These are phyloP conservation scores for Sprattus sprattus DNA, from an alignment of 2,113 vertebrate species.

Conservation along the genomic window DNA sequence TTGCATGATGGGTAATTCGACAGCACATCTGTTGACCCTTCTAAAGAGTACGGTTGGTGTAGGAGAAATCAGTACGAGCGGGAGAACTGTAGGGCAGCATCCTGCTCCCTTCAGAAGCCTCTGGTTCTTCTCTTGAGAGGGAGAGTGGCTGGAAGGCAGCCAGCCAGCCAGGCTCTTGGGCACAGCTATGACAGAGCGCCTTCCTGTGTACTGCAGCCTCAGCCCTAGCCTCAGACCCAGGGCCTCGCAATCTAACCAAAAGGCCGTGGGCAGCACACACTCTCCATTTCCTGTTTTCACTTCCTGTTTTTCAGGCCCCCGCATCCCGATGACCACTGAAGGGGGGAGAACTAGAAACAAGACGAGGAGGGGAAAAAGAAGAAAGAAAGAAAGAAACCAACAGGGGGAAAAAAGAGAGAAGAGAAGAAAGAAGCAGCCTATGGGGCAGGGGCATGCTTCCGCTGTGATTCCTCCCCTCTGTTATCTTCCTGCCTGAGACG, in stretches of 20 bases:
- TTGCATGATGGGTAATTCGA: too few relatives aligned
- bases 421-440: conserved; percentile 42
- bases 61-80: neutral
- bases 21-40: neutral
- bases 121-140: neutral
- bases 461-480: conserved; percentile 62
- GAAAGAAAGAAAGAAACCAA: conserved; percentile 15
- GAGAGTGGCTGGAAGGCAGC: conserved; percentile 41
- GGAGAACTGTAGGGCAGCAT: neutral
- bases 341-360: neutral
- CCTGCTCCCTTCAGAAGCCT: neutral
- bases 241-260: conserved; percentile 60
- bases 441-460: conserved; percentile 64
- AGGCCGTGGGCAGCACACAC: conserved; percentile 66
- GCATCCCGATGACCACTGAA: conserved; percentile 51
- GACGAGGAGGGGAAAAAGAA: conserved; percentile 33
- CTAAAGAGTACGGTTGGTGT: neutral
- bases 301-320: conserved; percentile 76
- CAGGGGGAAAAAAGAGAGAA: neutral
- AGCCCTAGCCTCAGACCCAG: neutral
- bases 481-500: conserved; percentile 60
- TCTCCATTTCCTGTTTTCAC: conserved; percentile 71
- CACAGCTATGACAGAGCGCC: conserved; percentile 61
- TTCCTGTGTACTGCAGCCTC: conserved; percentile 61
- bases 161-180: conserved; percentile 55